Base-by-base conservation (phyloP, 2,797 vertebrate species). In the Scleropages formosus region DNA sequence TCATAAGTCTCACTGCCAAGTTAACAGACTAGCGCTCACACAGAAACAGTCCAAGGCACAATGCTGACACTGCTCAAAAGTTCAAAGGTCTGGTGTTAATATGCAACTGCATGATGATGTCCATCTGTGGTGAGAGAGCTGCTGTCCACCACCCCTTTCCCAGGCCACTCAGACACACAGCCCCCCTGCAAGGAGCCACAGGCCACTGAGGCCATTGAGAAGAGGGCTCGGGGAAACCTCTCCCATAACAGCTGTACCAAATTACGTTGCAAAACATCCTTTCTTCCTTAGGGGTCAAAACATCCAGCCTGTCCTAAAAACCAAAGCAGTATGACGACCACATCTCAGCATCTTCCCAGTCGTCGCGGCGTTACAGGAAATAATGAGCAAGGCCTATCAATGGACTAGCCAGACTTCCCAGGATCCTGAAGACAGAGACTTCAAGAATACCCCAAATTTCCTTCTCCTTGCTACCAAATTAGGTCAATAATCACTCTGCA, bases 401-500 rank as follows among this genome's bases (percentile, higher is more conserved):
- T 18, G 4, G 24, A 39, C 6, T 0, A 12, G 16, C 16, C 22
- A 11, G 27, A 8, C 16, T 49, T 70, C 59, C 20, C 8, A 61
- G 16, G 15, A 70, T 66, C 64, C 27, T 49, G 26, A 16, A 31
- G 18, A 58, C 26, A 10, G 22, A 22, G 13, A 24, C 3, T 4
- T 6, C 18, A 27, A 31, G 63, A 65, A 64, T 62, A 20, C 44
- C 65, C 39, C 46, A 68, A 46, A 66, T 46, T 46, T 20, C 64
- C 39, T 11, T 13, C 65, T 49, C 49, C 27, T 26, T n/a, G 16
- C 10, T 51, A 58, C 20, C 49, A 51, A 56, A 71, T 22, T 58
- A 15, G 49, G 69, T 71, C 69, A 58, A 71, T 71, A 71, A 71
- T 24, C 69, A 27, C 69, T 71, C 47, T 70, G 68, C 16, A 15